Conservation (phyloP, 2,797 vertebrate species). For the Phataginus tricuspis region DNA sequence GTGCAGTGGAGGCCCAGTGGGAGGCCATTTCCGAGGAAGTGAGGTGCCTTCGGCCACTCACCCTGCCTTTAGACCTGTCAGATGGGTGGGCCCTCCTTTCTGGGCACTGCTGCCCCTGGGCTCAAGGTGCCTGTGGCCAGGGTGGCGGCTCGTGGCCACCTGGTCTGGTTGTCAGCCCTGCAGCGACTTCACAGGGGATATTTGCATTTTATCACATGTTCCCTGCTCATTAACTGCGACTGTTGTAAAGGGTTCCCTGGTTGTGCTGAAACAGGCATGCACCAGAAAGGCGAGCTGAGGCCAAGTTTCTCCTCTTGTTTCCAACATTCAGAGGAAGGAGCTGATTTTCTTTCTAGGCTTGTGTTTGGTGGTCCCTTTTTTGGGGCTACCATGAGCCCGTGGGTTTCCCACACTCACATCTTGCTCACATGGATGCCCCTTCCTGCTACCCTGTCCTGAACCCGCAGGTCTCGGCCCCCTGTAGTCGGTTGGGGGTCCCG, state of each 20-base stretch:
- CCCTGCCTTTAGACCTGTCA: too few species aligned
- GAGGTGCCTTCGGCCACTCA: too few species aligned
- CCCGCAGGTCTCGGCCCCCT: too few species aligned
- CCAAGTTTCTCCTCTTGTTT: rapidly evolving
- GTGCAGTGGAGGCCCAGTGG: too few species aligned
- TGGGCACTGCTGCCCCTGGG: too few species aligned
- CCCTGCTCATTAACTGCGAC: background rate
- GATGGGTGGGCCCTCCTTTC: too few species aligned
- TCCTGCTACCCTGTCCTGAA: too few species aligned
- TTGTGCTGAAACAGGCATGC: background rate
- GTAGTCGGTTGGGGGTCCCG: background rate
- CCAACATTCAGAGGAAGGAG: background rate
- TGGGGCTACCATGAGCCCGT: rapidly evolving
- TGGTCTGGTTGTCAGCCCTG: too few species aligned
- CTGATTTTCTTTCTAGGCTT: background rate
- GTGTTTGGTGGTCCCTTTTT: background rate
- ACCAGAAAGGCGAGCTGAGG: background rate
- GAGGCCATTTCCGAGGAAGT: too few species aligned
- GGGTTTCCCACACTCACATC: background rate
- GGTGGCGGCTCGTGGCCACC: too few species aligned
- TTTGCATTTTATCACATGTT: background rate
- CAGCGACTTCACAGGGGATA: background rate
- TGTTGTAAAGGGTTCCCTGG: background rate
- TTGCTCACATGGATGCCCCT: background rate
- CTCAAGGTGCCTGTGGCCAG: too few species aligned